These are phyloP conservation scores for Melieria picta DNA, from an alignment of 2,888 invertebrate genomes.

Conservation along the genomic window DNA sequence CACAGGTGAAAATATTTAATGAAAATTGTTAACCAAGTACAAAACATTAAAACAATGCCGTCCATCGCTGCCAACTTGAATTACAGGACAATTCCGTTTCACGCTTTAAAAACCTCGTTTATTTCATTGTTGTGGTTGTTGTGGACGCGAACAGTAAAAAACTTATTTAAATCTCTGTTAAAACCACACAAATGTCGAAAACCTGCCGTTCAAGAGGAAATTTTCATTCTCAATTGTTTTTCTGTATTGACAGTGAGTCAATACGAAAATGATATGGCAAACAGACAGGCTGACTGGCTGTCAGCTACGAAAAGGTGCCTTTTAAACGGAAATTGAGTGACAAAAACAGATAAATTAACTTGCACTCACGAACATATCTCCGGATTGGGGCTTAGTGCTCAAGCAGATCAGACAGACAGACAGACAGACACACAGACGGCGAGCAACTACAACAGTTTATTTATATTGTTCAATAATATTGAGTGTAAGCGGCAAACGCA, in stretches of 20 bases:
- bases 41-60: too few relatives aligned
- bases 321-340: slow-evolving; percentile 27
- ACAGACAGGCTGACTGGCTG: slow-evolving; percentile 2
- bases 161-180: too few relatives aligned
- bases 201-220: not conserved
- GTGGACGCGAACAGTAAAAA: too few relatives aligned
- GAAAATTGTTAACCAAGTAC: too few relatives aligned
- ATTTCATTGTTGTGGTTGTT: too few relatives aligned
- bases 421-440: not conserved
- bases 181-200: too few relatives aligned
- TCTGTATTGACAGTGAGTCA: not conserved
- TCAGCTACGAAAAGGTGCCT: not conserved
- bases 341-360: slow-evolving; percentile 23
- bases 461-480: not conserved
- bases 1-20: too few relatives aligned
- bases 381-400: slow-evolving; percentile 4
- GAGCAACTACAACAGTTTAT: not conserved
- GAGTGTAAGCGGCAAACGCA: not conserved
- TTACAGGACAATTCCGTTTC: too few relatives aligned
- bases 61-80: too few relatives aligned
- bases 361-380: not conserved
- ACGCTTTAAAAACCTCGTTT: too few relatives aligned
- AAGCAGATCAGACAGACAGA: not conserved
- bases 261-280: not conserved
- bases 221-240: not conserved